Evolutionary conservation across 2,113 vertebrate species (phyloP).

Genomic region (Cyprinodon brontotheroides): DNA sequence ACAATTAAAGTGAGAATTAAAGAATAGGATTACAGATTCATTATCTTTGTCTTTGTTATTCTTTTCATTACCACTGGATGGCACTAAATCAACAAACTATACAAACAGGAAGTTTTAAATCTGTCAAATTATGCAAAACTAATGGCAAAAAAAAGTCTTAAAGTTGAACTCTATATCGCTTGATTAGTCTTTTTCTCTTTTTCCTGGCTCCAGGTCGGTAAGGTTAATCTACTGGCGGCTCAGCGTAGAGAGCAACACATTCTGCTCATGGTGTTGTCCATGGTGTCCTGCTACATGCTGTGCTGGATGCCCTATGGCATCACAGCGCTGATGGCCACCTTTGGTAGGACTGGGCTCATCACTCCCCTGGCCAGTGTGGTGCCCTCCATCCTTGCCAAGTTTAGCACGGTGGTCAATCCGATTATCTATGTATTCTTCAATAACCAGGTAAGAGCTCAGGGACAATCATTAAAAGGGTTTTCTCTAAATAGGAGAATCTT

Average conservation of each 20-base stretch:
- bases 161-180: not conserved
- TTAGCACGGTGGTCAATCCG: conserved; percentile 83
- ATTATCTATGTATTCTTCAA: conserved; percentile 85
- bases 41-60: not conserved
- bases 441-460: conserved; percentile 77
- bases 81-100: not conserved
- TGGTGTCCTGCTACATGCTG: conserved; percentile 82
- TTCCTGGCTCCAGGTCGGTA: conserved; percentile 73
- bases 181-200: not conserved
- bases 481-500: not conserved
- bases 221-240: conserved; percentile 78
- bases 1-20: not conserved
- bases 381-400: conserved; percentile 84
- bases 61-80: conserved; percentile 23
- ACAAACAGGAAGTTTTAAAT: not conserved
- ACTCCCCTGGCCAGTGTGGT: conserved; percentile 76
- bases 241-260: conserved; percentile 81
- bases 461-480: not conserved
- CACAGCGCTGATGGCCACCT: conserved; percentile 79
- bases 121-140: not conserved
- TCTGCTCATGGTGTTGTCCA: conserved; percentile 79
- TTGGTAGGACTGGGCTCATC: conserved; percentile 72
- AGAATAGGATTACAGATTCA: too few species aligned
- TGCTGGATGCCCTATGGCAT: conserved; percentile 85
- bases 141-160: not conserved